Base-by-base conservation (phyloP, 2,888 invertebrate species). In the Argyresthia goedartella region DNA sequence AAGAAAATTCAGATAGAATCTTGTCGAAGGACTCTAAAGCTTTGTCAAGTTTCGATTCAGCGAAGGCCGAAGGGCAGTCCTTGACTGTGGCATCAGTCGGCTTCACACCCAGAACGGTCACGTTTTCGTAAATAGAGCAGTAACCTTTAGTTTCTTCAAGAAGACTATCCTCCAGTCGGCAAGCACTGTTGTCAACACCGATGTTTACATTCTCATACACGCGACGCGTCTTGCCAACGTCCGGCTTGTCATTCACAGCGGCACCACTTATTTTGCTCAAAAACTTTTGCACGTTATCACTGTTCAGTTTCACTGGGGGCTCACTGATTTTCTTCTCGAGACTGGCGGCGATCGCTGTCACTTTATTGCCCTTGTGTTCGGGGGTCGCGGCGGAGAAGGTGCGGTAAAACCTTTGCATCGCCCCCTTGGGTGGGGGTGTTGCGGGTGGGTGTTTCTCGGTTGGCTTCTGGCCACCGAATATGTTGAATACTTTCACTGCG, bases 401-500 rank as follows among this genome's bases (percentile, higher is more conserved):
- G 77, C 85, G 82, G 78, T 87, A 87, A 70, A 87, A 84, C 64
- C 81, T 85, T 72, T 87, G 87, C 64, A 82, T 71, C 42, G 85
- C 76, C 66, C 73, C 73, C 54, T 67, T 73, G 55, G 71, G 69
- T 56, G 76, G 61, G 71, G 76, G 71, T 69, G 76, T 61, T 62
- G 75, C 55, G n/a, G n/a, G n/a, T 56, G 62, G 69, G 61, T 77
- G 80, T 63, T 81, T 84, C 70, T 84, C 84, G 74, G 80, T 67
- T 72, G 84, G 78, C 80, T 84, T 85, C 81, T 85, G 85, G 66
- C 80, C 81, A 73, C 85, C 86, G 78, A 86, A 86, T 85, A 86
- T 81, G 69, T 77, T 81, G 70, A 85, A 84, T 70, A 85, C 86
- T 84, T 86, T 86, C 84, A 85, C 86, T 81, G 81, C 84, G 85